These are phyloP conservation scores for Spisula subtruncata DNA, from an alignment of 2,888 invertebrate species.

Conservation along the genomic window DNA sequence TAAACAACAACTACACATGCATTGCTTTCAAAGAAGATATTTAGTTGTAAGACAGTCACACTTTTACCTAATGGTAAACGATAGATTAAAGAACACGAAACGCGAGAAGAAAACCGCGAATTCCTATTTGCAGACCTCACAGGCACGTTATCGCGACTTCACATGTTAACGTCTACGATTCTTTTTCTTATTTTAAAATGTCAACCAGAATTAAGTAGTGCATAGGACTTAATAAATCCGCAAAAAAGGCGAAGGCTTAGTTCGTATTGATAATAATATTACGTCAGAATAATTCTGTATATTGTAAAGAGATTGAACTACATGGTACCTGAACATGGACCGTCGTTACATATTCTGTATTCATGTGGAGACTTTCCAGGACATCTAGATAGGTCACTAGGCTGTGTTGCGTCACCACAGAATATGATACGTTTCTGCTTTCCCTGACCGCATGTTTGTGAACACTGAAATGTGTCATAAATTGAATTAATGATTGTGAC, in stretches of 20 bases:
- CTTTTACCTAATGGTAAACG: too few relatives aligned
- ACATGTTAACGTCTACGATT: background rate
- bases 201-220: too few relatives aligned
- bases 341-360: slow-evolving; percentile 67
- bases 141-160: too few relatives aligned
- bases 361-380: slow-evolving; percentile 70
- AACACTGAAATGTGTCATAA: slow-evolving; percentile 72
- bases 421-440: slow-evolving; percentile 76
- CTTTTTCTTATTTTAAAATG: too few relatives aligned
- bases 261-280: background rate
- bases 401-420: slow-evolving; percentile 73
- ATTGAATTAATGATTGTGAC: background rate
- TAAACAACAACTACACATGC: too few relatives aligned
- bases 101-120: too few relatives aligned
- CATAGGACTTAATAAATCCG: too few relatives aligned
- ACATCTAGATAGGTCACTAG: slow-evolving; percentile 68
- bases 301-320: background rate
- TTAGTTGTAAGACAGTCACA: background rate
- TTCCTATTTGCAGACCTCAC: background rate
- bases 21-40: too few relatives aligned
- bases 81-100: background rate
- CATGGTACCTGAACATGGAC: slow-evolving; percentile 58
- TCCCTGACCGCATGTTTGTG: slow-evolving; percentile 79
- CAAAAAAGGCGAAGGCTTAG: too few relatives aligned
- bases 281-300: background rate